phyloP scores from a whole-genome alignment of 2,888 invertebrate genomes.

The Apoderus coryli region DNA sequence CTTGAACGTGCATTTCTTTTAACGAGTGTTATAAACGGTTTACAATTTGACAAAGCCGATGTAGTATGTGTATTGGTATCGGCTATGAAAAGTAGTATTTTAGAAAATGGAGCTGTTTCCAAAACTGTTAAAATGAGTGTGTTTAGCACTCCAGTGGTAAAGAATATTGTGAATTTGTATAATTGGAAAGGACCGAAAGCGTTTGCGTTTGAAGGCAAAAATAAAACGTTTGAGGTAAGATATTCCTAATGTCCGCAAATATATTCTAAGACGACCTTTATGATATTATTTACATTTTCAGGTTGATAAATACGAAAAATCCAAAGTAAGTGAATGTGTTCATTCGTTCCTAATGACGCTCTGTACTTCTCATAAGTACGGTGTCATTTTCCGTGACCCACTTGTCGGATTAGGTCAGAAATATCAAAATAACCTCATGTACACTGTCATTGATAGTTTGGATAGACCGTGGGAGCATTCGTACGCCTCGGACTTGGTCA shows the following conservation, averaged over 20 bases:
- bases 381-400: conserved; percentile 61
- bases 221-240: conserved; percentile 17
- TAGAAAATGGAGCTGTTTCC: conserved; percentile 48
- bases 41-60: conserved; percentile 50
- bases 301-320: conserved; percentile 32
- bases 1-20: conserved; percentile 54
- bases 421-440: conserved; percentile 42
- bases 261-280: too few species aligned
- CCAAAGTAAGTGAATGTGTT: conserved; percentile 40
- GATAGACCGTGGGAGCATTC: conserved; percentile 56
- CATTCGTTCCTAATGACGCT: conserved; percentile 59
- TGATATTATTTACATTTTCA: conserved; percentile 17
- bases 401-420: conserved; percentile 44
- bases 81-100: conserved; percentile 50
- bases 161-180: conserved; percentile 51
- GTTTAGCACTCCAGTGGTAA: conserved; percentile 53
- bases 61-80: conserved; percentile 51
- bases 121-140: conserved; percentile 60
- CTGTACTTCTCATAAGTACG: conserved; percentile 60
- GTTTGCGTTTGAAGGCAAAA: conserved; percentile 31
- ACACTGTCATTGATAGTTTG: conserved; percentile 47
- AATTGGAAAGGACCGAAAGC: conserved; percentile 58
- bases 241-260: neutral
- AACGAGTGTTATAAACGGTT: conserved; percentile 35
- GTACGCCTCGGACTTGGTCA: conserved; percentile 45